phyloP scores from a whole-genome alignment of 2,113 vertebrate species.

The Hydrochoerus hydrochaeris region DNA sequence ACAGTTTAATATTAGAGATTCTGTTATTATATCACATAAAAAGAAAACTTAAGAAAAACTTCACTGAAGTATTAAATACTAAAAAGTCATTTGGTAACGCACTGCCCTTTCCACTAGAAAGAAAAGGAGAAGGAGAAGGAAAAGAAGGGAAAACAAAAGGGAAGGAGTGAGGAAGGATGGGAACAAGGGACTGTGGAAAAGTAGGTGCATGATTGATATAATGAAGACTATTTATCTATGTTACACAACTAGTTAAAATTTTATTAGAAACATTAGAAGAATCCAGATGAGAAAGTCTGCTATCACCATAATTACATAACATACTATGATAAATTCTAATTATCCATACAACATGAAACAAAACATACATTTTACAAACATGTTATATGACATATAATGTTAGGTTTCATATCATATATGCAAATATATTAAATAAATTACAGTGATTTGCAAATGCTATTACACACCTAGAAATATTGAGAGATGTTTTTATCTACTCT shows the following conservation, averaged over 20 bases:
- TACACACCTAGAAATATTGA: not conserved
- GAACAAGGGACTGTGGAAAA: not conserved
- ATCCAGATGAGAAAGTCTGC: not conserved
- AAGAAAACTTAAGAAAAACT: not conserved
- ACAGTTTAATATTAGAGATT: not conserved
- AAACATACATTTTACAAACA: not conserved
- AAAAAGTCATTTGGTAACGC: not conserved
- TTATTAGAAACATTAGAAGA: not conserved
- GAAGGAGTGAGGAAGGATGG: not conserved
- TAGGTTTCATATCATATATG: slow-evolving; percentile 6
- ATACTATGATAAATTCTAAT: slow-evolving; percentile 17
- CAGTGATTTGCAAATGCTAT: not conserved
- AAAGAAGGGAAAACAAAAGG: not conserved
- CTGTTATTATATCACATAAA: not conserved
- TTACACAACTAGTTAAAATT: not conserved
- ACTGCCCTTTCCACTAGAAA: not conserved
- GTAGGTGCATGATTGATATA: not conserved
- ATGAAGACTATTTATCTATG: not conserved
- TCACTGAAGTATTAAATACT: not conserved
- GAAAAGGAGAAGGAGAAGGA: too few relatives aligned
- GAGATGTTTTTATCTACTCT: not conserved
- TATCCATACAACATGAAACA: not conserved
- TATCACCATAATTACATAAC: not conserved
- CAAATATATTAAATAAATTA: not conserved
- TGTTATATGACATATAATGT: not conserved